Conservation (phyloP, 1,140 invertebrate species). For the Magallana ariakensis region DNA sequence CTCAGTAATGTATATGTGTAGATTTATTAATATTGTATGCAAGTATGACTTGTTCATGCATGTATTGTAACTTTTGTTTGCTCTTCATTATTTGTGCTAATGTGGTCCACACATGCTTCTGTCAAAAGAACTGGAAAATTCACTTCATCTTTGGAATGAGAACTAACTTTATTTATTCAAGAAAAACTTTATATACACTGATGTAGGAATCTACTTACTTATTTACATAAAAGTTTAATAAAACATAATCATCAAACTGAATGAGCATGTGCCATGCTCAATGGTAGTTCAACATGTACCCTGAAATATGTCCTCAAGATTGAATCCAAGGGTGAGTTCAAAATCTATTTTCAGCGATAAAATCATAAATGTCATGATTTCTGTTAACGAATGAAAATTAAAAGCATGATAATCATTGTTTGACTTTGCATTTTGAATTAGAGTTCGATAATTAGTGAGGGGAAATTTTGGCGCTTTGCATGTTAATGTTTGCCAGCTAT, state of each 20-base stretch:
- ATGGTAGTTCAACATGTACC: not conserved
- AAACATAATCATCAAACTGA: not conserved
- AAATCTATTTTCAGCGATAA: too few relatives aligned
- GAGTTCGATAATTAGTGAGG: too few relatives aligned
- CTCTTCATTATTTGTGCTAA: not conserved
- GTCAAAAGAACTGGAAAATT: not conserved
- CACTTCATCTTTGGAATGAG: not conserved
- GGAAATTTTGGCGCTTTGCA: too few relatives aligned
- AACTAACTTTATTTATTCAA: not conserved
- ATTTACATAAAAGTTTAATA: not conserved
- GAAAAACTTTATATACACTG: not conserved
- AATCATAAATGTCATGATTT: too few relatives aligned
- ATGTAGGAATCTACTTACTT: not conserved
- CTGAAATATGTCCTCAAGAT: too few relatives aligned
- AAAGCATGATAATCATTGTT: too few relatives aligned
- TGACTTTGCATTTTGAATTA: too few relatives aligned
- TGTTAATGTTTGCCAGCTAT: too few relatives aligned
- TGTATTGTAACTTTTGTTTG: not conserved
- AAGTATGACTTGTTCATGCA: not conserved
- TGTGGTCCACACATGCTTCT: not conserved
- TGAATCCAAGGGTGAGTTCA: too few relatives aligned
- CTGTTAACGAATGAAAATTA: too few relatives aligned
- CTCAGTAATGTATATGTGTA: slow-evolving; percentile 4
- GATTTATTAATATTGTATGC: not conserved
- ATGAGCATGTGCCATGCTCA: not conserved